Evolutionary conservation across 2,888 invertebrate genomes (phyloP), one percentile per base, ranked within the genome.

Genomic region (Tipula confusa): DNA sequence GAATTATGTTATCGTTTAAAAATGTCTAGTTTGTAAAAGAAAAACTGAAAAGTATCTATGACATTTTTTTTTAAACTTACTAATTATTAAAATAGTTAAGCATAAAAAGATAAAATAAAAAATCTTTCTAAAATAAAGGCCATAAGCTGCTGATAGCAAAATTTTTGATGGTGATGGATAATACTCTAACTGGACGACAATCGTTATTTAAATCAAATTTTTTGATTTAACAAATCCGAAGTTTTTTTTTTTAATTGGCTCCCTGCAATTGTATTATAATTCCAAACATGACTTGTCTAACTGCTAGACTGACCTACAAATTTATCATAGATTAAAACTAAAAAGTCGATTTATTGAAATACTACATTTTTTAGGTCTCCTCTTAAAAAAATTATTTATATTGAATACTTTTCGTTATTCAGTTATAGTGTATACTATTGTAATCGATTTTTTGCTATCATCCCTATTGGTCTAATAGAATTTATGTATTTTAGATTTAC

Each of bases 401-500:
- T 33, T 33, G 3, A 33, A 33, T 33, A 9, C 33, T 9, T 11
- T 3, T 33, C 33, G 9, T 33, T n/a, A n/a, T n/a, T n/a, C n/a
- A n/a, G n/a, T n/a, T n/a, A n/a, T n/a, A n/a, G n/a, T n/a, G n/a
- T n/a, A 38, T 43, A 13, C 15, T n/a, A n/a, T 43, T n/a, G 7
- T 5, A 31, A 3, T 13, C 24, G 24, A 24, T 24, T 64, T n/a
- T 64, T 64, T 64, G 64, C 64, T 64, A 64, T 64, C 64, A 64
- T 18, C n/a, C n/a, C n/a, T 43, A 24, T 64, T 64, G 64, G 64
- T 64, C 64, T 64, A 64, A 64, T 64, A 64, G 24, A 64, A 0
- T 64, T 24, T 64, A 64, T 64, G 64, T 64, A n/a, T 64, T 64
- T 64, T 64, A 64, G 64, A 24, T 64, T 64, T 64, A 64, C 64